Conservation (phyloP, 2,888 invertebrate species). For the Microctonus aethiopoides region DNA sequence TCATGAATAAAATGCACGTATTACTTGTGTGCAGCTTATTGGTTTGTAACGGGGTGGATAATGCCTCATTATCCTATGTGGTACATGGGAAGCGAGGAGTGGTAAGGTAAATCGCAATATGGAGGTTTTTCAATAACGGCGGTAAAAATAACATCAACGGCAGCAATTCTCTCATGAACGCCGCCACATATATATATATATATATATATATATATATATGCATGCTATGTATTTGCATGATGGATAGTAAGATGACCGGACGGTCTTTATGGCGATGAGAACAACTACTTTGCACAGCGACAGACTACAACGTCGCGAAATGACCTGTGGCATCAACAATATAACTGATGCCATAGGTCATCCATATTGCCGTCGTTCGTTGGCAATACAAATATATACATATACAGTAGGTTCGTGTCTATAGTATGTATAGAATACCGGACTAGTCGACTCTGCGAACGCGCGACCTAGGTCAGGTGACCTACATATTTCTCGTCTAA, state of each 20-base stretch:
- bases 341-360: too few relatives aligned
- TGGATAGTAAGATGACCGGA: slow-evolving; percentile 26
- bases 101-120: background rate
- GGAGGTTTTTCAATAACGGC: slow-evolving; percentile 40
- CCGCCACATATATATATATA: background rate
- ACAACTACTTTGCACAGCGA: background rate
- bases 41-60: slow-evolving; percentile 43
- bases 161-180: slow-evolving; percentile 1
- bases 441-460: background rate
- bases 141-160: background rate
- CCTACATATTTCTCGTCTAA: slow-evolving; percentile 14
- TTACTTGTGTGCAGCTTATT: slow-evolving; percentile 31
- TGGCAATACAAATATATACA: too few relatives aligned
- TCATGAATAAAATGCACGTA: slow-evolving; percentile 25
- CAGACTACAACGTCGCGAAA: too few relatives aligned
- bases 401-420: background rate
- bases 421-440: background rate
- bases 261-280: background rate
- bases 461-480: slow-evolving; percentile 12
- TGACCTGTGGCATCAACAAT: too few relatives aligned
- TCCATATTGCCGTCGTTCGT: too few relatives aligned
- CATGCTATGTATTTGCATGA: slow-evolving; percentile 36
- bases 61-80: slow-evolving; percentile 45
- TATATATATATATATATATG: background rate
- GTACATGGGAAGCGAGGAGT: slow-evolving; percentile 43